These are phyloP conservation scores for Nebria ingens DNA, from an alignment of 1,140 invertebrate species.

Conservation along the genomic window DNA sequence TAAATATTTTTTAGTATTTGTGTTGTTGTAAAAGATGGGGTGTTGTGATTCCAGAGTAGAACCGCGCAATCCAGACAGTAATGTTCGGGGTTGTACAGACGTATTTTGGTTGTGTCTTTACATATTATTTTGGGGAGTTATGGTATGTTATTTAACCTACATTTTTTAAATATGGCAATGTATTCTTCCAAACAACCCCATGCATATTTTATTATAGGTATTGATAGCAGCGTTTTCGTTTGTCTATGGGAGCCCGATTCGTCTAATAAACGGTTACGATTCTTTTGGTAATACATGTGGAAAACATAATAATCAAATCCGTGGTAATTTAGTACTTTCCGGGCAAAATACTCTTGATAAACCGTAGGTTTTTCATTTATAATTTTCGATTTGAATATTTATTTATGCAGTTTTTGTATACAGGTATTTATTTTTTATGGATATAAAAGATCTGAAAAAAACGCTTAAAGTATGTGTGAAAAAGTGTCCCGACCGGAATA, in stretches of 20 bases:
- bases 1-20: neutral
- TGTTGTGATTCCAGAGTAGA: slow-evolving; percentile 25
- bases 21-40: slow-evolving; percentile 23
- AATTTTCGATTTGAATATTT: slow-evolving; percentile 1
- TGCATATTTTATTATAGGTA: slow-evolving; percentile 45
- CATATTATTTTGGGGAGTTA: slow-evolving; percentile 74
- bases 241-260: slow-evolving; percentile 76
- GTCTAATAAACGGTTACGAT: slow-evolving; percentile 87
- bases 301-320: slow-evolving; percentile 61
- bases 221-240: slow-evolving; percentile 80
- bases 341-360: slow-evolving; percentile 72
- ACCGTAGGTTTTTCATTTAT: slow-evolving; percentile 41
- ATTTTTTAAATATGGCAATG: too few relatives aligned
- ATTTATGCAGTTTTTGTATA: slow-evolving; percentile 20
- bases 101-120: slow-evolving; percentile 74
- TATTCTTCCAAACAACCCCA: slow-evolving; percentile 12
- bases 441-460: slow-evolving; percentile 60
- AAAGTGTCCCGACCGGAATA: slow-evolving; percentile 62
- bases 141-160: slow-evolving; percentile 52
- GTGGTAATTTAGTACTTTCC: slow-evolving; percentile 61
- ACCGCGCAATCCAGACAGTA: slow-evolving; percentile 28
- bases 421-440: slow-evolving; percentile 74
- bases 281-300: slow-evolving; percentile 95
- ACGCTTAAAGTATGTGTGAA: slow-evolving; percentile 85
- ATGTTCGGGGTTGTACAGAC: slow-evolving; percentile 69